Evolutionary conservation across 35 echinoderm and acorn worm species (phyloP), one percentile per base, ranked within the genome.

Genomic region (Stichopus chloronotus): DNA sequence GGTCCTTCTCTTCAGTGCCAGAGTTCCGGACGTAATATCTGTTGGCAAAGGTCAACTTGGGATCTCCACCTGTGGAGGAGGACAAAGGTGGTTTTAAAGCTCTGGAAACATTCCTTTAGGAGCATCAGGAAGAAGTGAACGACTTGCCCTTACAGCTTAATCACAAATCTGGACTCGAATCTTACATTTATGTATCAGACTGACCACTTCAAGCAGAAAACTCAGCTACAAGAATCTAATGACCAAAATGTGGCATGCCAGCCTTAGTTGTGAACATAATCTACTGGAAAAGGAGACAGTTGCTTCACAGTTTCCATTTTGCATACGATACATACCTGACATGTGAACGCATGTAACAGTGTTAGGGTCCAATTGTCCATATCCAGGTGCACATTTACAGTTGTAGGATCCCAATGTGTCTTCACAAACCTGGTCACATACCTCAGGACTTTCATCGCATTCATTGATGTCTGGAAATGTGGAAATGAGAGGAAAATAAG

Each of bases 391-490:
- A 94, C 93, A 94, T 21, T 82, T 61, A 68, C 93, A 94, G 76
- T 9, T 82, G 86, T 90, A 94, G 9, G 59, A 61, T 54, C 93
- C 93, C 16, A 23, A 9, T 0, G 77, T 61, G 76, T 94, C 86
- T 59, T 58, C 78, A 94, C 93, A 94, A 5, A 63, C 76, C 55
- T 94, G 93, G 20, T 86, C 86, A 59, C 93, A 94, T 14, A 94
- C 93, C 61, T 77, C 17, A 81, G 93, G 93, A 30, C 55, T 94
- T 55, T 94, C 93, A 5, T 63, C 20, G n/a, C 93, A 94, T 81
- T 94, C 93, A 90, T 94, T 65, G 68, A 94, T 90, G 60, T 94
- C 93, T 94, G 83, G 6, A 89, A 71, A 89, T 24, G 52, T 43
- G 16, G 25, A 65, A 55, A 20, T n/a, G 19, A 43, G 13, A 72